These are phyloP conservation scores for Anolis sagrei DNA, from an alignment of 2,113 vertebrate genomes.

Conservation along the genomic window DNA sequence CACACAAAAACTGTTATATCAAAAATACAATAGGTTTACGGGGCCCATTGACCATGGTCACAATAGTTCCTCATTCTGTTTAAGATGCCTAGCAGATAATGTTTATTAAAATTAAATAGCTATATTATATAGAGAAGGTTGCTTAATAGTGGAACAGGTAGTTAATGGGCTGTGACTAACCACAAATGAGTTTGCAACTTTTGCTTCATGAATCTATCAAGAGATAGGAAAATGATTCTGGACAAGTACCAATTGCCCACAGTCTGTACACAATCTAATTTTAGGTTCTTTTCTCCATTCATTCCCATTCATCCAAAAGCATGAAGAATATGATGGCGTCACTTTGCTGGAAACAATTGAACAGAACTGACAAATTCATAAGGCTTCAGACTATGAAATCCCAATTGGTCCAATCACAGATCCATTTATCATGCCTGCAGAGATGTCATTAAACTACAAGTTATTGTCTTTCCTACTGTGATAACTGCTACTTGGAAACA, in stretches of 20 bases:
- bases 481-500: slow-evolving; percentile 44
- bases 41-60: slow-evolving; percentile 12
- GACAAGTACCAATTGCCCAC: slow-evolving; percentile 56
- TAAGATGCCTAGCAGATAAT: slow-evolving; percentile 60
- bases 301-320: slow-evolving; percentile 13
- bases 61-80: slow-evolving; percentile 43
- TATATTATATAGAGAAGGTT: slow-evolving; percentile 64
- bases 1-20: neutral
- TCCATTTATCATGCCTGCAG: slow-evolving; percentile 57
- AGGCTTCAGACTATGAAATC: slow-evolving; percentile 69
- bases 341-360: slow-evolving; percentile 67
- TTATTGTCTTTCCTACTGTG: slow-evolving; percentile 32
- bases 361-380: slow-evolving; percentile 67
- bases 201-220: slow-evolving; percentile 64
- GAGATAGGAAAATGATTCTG: slow-evolving; percentile 63
- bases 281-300: slow-evolving; percentile 51
- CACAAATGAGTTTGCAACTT: slow-evolving; percentile 63
- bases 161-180: slow-evolving; percentile 71
- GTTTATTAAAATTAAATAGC: slow-evolving; percentile 70
- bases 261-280: slow-evolving; percentile 65
- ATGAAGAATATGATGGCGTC: slow-evolving; percentile 55
- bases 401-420: slow-evolving; percentile 59
- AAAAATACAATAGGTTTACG: slow-evolving; percentile 35
- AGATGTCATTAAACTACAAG: slow-evolving; percentile 46
- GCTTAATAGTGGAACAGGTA: slow-evolving; percentile 66